These are phyloP conservation scores for Clanis bilineata DNA, from an alignment of 2,888 invertebrate genomes.

Conservation along the genomic window DNA sequence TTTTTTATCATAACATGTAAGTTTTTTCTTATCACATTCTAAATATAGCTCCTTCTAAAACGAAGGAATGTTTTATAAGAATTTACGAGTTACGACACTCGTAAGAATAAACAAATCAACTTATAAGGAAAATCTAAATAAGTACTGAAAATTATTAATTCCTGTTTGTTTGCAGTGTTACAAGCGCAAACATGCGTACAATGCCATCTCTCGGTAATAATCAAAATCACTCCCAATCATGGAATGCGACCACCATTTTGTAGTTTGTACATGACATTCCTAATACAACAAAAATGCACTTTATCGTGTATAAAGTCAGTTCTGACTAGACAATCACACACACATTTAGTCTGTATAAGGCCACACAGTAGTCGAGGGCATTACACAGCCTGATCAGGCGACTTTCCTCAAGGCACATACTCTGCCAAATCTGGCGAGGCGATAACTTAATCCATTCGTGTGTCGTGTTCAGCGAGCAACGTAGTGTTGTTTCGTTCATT, in stretches of 20 bases:
- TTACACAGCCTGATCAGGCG: constrained; percentile 1
- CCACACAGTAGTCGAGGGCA: constrained; percentile 7
- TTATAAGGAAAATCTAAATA: constrained; percentile 29
- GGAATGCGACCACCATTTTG: constrained; percentile 33
- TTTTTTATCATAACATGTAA: constrained; percentile 22
- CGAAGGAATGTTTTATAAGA: constrained; percentile 49
- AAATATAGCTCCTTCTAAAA: constrained; percentile 64
- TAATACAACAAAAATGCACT: constrained; percentile 46
- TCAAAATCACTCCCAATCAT: constrained; percentile 9
- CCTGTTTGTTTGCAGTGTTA: neutral
- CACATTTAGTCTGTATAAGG: constrained; percentile 36
- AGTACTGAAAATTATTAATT: constrained; percentile 33
- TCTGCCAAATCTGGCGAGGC: constrained; percentile 9
- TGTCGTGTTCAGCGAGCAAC: constrained; percentile 35
- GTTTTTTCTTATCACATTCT: constrained; percentile 34
- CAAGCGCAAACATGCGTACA: neutral
- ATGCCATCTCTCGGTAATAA: neutral
- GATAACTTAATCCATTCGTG: constrained; percentile 23
- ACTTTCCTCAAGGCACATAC: constrained; percentile 13
- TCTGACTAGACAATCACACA: constrained; percentile 74
- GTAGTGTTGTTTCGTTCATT: constrained; percentile 46
- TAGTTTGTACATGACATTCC: constrained; percentile 34
- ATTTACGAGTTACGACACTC: neutral
- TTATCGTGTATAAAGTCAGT: constrained; percentile 40
- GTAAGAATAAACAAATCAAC: neutral